Conservation (phyloP, 2,797 vertebrate species). For the Myoxocephalus aenaeus region DNA sequence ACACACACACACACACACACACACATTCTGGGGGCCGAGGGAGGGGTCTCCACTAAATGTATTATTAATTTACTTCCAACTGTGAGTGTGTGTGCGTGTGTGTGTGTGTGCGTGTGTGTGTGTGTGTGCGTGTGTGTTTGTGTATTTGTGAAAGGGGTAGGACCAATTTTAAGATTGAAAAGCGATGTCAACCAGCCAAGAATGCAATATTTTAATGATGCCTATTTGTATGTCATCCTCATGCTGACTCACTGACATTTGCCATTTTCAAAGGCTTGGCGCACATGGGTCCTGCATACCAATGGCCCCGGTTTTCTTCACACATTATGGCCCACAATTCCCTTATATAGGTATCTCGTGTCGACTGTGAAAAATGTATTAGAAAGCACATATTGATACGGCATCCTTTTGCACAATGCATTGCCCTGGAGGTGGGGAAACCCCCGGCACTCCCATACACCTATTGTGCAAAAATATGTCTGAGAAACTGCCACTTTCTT, state of each 20-base stretch:
- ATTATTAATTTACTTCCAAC: conserved; percentile 45
- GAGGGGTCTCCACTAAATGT: conserved; percentile 28
- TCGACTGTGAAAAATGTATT: conserved; percentile 12
- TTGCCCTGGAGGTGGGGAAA: conserved; percentile 25
- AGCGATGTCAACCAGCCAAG: conserved; percentile 31
- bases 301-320: conserved; percentile 35
- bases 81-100: conserved; percentile 1
- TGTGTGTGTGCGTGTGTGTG: conserved; percentile 15
- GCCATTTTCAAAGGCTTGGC: conserved; percentile 26
- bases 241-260: conserved; percentile 43
- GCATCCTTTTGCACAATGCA: conserved; percentile 24
- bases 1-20: conserved; percentile 16
- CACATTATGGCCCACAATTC: not conserved
- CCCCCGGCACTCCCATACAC: not conserved
- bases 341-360: conserved; percentile 11
- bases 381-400: conserved; percentile 24
- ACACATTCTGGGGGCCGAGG: not conserved
- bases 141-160: not conserved
- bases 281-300: conserved; percentile 11
- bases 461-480: not conserved
- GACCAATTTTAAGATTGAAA: conserved; percentile 39
- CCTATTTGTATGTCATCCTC: conserved; percentile 15
- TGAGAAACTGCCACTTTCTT: conserved; percentile 30
- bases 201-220: conserved; percentile 39
- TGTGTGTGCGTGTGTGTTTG: not conserved